Conservation (phyloP, 2,888 invertebrate species). For the Stenoptilia bipunctidactyla region DNA sequence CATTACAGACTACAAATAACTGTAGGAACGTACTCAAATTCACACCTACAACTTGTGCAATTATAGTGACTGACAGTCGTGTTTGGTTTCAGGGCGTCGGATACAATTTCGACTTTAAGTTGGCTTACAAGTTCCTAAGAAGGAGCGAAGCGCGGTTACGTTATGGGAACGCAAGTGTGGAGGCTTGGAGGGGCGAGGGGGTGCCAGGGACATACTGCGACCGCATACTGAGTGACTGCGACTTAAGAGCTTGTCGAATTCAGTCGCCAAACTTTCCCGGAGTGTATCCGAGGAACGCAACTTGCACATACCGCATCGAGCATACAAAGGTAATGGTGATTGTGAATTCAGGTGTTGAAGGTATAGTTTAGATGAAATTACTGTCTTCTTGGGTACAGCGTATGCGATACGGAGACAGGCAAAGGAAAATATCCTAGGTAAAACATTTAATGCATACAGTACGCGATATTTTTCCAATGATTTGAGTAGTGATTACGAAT, state of each 20-base stretch:
- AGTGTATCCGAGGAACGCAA: constrained; percentile 88
- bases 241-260: constrained; percentile 77
- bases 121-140: constrained; percentile 86
- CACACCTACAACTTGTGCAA: not conserved
- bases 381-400: too few species aligned
- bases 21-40: constrained; percentile 6
- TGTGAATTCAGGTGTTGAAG: not conserved
- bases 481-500: too few species aligned
- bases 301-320: constrained; percentile 82
- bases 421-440: too few species aligned
- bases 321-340: constrained; percentile 58
- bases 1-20: too few species aligned
- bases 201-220: constrained; percentile 85
- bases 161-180: constrained; percentile 81
- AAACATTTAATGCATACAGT: too few species aligned
- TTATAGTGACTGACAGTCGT: constrained; percentile 20
- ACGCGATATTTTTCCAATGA: too few species aligned
- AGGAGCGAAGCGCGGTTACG: constrained; percentile 81
- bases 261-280: constrained; percentile 94
- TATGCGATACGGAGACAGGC: too few species aligned
- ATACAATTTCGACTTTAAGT: constrained; percentile 86
- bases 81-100: constrained; percentile 74
- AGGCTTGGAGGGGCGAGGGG: constrained; percentile 81
- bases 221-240: constrained; percentile 83
- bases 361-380: not conserved